Evolutionary conservation across 2,888 invertebrate species (phyloP), one percentile per base, ranked within the genome.

Genomic region (Phortica magna): DNA sequence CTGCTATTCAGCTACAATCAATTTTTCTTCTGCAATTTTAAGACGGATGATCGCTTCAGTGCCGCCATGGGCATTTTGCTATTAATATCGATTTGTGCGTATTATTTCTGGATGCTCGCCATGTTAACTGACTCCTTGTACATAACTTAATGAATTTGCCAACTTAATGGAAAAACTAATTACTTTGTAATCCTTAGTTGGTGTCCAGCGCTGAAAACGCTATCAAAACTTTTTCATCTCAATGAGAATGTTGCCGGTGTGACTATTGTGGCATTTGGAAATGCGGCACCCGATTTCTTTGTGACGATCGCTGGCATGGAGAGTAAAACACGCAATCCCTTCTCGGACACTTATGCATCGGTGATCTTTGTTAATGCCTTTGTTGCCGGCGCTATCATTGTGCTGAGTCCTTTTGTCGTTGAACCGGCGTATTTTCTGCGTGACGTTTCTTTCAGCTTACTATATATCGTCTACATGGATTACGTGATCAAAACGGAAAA

Each of bases 251-350:
- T 94, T 48, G 94, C 94, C 9, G 95, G 95, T 3, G 94, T 95
- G 9, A 95, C 95, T n/a, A 92, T 95, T 81, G 88, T 95, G 83
- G 95, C 95, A 0, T 94, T 95, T 88, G 95, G 95, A 22, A 95
- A 95, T 88, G 95, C 95, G 61, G 94, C 95, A 0, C 94, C 95
- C 5, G 95, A 95, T 89, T 93, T 95, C 74, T 95, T 95, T 84
- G 93, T 94, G 14, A 93, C 94, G 14, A 89, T 95, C 22, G 94
- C 84, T 1, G 77, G 83, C 12, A 93, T 83, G 2, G 17, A 93
- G 17, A 92, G 93, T 41, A 90, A 87, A 14, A 88, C 90, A 61
- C 88, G 87, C 67, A 87, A 90, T 55, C 83, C 91, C 74, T 91
- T 92, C 86, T 92, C 86, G n/a, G 90, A 92, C 80, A 83, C 92